A percentile compares a stretch with the other conserved stretches of the same genome.
Evolutionary conservation across 1,140 invertebrate species (phyloP).

Genomic region (Nephotettix cincticeps): DNA sequence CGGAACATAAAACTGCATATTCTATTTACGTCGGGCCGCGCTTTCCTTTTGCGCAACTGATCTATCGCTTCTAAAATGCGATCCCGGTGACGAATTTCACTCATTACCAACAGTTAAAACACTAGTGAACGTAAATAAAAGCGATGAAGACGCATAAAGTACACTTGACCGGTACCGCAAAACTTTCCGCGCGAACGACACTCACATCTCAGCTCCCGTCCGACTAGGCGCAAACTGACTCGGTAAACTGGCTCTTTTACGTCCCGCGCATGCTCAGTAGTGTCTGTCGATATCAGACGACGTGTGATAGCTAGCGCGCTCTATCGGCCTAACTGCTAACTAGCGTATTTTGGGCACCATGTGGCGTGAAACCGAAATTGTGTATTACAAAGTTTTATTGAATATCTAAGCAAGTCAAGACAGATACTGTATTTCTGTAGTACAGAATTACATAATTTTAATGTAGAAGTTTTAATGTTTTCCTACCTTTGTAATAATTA

Average conservation of each 20-base stretch:
- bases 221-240: conserved; percentile 24
- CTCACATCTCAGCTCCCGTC: background rate
- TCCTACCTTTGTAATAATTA: no score
- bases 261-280: conserved; percentile 24
- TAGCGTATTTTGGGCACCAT: background rate
- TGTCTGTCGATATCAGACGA: conserved; percentile 22
- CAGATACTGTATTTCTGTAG: no score
- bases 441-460: no score
- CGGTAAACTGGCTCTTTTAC: background rate
- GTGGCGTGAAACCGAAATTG: no score
- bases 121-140: background rate
- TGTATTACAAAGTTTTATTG: no score
- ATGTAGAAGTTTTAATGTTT: no score
- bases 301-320: conserved; percentile 18
- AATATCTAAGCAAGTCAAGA: no score
- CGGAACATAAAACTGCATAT: conserved; percentile 79
- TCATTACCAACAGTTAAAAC: conserved; percentile 23
- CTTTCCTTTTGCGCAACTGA: conserved; percentile 76
- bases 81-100: conserved; percentile 41
- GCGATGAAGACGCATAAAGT: background rate
- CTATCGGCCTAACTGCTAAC: background rate
- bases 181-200: conserved; percentile 2
- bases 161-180: conserved; percentile 13
- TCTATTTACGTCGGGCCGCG: conserved; percentile 75
- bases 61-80: conserved; percentile 82